phyloP scores from a whole-genome alignment of 2,113 vertebrate species.

The Sakesphorus luctuosus region DNA sequence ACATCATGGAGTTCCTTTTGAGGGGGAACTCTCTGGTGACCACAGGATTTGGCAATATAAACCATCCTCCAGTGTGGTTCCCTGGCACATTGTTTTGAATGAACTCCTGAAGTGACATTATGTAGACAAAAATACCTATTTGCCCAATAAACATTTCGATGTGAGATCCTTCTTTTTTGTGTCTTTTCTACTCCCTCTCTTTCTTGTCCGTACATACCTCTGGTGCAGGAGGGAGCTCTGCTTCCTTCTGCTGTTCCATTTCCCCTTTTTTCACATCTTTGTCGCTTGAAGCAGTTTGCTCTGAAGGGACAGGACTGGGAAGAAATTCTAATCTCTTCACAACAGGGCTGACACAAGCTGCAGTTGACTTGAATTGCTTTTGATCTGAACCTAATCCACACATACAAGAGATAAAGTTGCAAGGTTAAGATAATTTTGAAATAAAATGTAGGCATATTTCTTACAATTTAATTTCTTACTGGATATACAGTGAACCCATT shows the following conservation, averaged over 20 bases:
- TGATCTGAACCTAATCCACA: constrained; percentile 43
- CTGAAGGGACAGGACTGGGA: constrained; percentile 34
- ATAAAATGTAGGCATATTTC: not conserved
- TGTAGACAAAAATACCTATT: not conserved
- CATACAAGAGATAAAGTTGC: not conserved
- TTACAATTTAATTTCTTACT: not conserved
- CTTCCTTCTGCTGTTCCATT: constrained; percentile 46
- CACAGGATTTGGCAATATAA: not conserved
- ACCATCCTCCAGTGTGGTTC: not conserved
- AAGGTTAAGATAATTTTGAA: not conserved
- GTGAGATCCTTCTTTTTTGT: not conserved
- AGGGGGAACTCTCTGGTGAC: not conserved
- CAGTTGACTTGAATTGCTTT: constrained; percentile 69
- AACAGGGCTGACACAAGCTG: constrained; percentile 66
- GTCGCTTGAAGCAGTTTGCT: constrained; percentile 14
- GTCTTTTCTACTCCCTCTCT: not conserved
- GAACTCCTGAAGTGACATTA: not conserved
- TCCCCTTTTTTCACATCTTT: constrained; percentile 61
- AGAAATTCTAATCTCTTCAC: constrained; percentile 67
- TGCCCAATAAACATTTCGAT: not conserved
- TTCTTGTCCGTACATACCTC: constrained; percentile 61
- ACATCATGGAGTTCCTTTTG: not conserved
- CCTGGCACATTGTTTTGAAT: not conserved
- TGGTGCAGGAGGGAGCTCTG: constrained; percentile 34
- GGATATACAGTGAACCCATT: not conserved